Conservation (phyloP, 2,797 vertebrate species). For the Synaphobranchus kaupii region DNA sequence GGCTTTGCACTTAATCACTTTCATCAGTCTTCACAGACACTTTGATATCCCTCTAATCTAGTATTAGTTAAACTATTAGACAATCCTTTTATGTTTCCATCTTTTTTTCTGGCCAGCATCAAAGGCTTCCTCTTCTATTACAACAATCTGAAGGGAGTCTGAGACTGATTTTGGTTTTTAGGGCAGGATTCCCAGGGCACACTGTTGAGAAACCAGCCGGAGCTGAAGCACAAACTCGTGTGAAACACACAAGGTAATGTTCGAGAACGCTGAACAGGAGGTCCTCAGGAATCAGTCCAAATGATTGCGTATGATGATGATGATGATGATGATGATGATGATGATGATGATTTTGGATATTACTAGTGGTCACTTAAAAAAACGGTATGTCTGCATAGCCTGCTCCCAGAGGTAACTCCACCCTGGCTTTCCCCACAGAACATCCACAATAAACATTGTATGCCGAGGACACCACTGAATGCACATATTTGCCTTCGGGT, state of each 20-base stretch:
- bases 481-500: too few species aligned
- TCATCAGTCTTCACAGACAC: constrained; percentile 39
- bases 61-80: constrained; percentile 37
- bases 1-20: constrained; percentile 34
- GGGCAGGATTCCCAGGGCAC: constrained; percentile 31
- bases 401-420: not conserved
- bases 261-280: not conserved
- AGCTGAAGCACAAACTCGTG: not conserved
- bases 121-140: constrained; percentile 36
- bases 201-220: not conserved
- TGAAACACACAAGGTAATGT: not conserved
- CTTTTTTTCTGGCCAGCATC: constrained; percentile 21
- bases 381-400: not conserved
- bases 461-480: not conserved
- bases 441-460: not conserved
- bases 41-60: constrained; percentile 35
- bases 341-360: not conserved
- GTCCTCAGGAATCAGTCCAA: not conserved
- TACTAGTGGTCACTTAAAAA: not conserved
- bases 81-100: constrained; percentile 22
- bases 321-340: not conserved
- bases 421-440: not conserved
- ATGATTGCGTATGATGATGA: not conserved
- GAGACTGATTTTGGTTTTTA: constrained; percentile 20
- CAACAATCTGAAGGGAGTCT: constrained; percentile 26